These are phyloP conservation scores for Clivina fossor DNA, from an alignment of 2,888 invertebrate genomes.

Conservation along the genomic window DNA sequence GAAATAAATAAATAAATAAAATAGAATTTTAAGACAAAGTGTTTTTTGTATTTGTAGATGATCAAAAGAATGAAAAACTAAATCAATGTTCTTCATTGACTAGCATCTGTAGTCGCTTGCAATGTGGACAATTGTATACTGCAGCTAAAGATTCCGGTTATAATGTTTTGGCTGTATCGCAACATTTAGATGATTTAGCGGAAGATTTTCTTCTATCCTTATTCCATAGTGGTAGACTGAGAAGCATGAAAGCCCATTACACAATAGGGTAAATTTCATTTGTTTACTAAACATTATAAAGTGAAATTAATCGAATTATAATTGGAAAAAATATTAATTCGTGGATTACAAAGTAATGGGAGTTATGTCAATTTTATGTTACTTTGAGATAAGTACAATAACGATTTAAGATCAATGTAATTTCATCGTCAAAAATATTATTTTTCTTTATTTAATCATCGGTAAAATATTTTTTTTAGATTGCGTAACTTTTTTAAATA, in stretches of 20 bases:
- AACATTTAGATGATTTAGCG: constrained; percentile 82
- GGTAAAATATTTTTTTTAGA: no score
- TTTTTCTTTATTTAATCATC: no score
- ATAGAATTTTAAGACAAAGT: background rate
- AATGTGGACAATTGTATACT: constrained; percentile 63
- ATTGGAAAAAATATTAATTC: no score
- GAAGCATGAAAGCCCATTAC: constrained; percentile 77
- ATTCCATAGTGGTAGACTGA: constrained; percentile 77
- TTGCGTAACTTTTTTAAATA: no score
- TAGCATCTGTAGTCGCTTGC: constrained; percentile 25
- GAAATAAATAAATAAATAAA: constrained; percentile 9
- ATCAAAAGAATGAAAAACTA: constrained; percentile 25
- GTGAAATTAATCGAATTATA: no score
- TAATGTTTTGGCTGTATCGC: constrained; percentile 85
- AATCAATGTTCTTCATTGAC: constrained; percentile 28
- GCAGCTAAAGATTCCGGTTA: constrained; percentile 76
- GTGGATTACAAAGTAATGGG: no score
- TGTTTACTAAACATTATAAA: no score
- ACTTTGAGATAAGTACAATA: no score
- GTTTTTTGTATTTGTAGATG: constrained; percentile 13
- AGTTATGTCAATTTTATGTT: no score
- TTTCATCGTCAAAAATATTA: no score
- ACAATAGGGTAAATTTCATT: constrained; percentile 14
- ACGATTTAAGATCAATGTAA: no score
- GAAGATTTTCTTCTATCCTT: constrained; percentile 80